Percentiles rank a stretch among this genome's conserved stretches.
phyloP scores from a whole-genome alignment of 2,113 vertebrate species.

The Mugil cephalus region DNA sequence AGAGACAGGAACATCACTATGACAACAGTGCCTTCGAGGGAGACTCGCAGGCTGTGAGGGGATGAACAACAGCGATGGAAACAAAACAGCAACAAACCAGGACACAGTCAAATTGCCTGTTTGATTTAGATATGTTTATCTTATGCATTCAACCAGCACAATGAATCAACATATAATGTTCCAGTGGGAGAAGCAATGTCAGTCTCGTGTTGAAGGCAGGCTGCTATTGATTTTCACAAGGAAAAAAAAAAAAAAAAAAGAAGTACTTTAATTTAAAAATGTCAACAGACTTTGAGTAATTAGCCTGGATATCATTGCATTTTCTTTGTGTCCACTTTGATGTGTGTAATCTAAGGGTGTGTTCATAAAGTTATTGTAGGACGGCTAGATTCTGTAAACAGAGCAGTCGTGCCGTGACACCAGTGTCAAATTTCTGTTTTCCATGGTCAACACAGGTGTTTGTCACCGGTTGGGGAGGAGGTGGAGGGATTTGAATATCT shows the following conservation, averaged over 20 bases:
- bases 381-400: background rate
- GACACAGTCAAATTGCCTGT: slow-evolving; percentile 24
- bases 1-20: slow-evolving; percentile 81
- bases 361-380: slow-evolving; percentile 25
- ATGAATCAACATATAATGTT: slow-evolving; percentile 28
- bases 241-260: too few species aligned
- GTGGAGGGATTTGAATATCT: slow-evolving; percentile 21
- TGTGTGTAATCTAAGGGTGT: slow-evolving; percentile 29
- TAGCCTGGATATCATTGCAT: background rate
- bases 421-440: slow-evolving; percentile 52
- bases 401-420: background rate
- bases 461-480: background rate
- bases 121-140: slow-evolving; percentile 22
- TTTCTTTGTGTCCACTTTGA: slow-evolving; percentile 13
- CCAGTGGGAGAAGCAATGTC: background rate
- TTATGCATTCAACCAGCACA: slow-evolving; percentile 9
- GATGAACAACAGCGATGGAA: slow-evolving; percentile 42
- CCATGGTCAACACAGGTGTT: slow-evolving; percentile 17
- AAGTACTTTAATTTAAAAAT: slow-evolving; percentile 25
- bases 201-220: background rate
- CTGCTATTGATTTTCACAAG: slow-evolving; percentile 9
- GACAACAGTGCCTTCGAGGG: slow-evolving; percentile 92
- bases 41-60: slow-evolving; percentile 69
- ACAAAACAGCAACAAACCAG: slow-evolving; percentile 41
- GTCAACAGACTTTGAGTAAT: slow-evolving; percentile 34